Evolutionary conservation across 2,888 invertebrate genomes (phyloP).

Genomic region (Syrphus vitripennis): DNA sequence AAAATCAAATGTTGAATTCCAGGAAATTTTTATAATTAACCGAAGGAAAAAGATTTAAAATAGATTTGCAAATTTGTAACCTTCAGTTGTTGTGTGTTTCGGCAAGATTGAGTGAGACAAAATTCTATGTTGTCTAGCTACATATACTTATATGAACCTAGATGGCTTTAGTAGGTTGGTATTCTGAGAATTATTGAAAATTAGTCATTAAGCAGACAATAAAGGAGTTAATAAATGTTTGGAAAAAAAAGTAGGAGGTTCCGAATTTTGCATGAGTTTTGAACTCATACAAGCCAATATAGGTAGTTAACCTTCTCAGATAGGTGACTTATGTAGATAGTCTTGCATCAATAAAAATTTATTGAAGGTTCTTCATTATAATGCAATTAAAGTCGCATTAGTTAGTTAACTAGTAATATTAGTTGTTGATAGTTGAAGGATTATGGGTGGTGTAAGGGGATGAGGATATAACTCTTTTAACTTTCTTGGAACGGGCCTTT

Average conservation of each 20-base stretch:
- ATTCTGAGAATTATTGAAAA: slow-evolving; percentile 34
- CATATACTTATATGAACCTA: too few relatives aligned
- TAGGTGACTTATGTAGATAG: too few relatives aligned
- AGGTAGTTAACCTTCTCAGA: not conserved
- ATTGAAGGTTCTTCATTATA: too few relatives aligned
- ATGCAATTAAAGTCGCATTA: too few relatives aligned
- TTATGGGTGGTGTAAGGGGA: too few relatives aligned
- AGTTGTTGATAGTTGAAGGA: too few relatives aligned
- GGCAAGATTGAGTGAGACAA: slow-evolving; percentile 18
- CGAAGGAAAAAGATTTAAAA: slow-evolving; percentile 19
- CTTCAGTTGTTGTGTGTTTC: slow-evolving; percentile 3
- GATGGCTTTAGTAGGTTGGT: not conserved
- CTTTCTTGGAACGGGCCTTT: too few relatives aligned
- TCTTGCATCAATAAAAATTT: too few relatives aligned
- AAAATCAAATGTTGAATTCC: slow-evolving; percentile 46
- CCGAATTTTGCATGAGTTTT: slow-evolving; percentile 9
- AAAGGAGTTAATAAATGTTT: slow-evolving; percentile 1
- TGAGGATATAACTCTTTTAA: too few relatives aligned
- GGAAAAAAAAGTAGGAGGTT: slow-evolving; percentile 31
- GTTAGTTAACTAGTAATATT: too few relatives aligned
- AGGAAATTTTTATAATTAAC: slow-evolving; percentile 62
- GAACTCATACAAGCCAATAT: not conserved
- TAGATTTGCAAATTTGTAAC: slow-evolving; percentile 55
- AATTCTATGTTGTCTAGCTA: not conserved
- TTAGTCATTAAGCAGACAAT: slow-evolving; percentile 36